Evolutionary conservation across 2,113 vertebrate genomes (phyloP), one percentile per base, ranked within the genome.

Genomic region (Syngnathus typhle): DNA sequence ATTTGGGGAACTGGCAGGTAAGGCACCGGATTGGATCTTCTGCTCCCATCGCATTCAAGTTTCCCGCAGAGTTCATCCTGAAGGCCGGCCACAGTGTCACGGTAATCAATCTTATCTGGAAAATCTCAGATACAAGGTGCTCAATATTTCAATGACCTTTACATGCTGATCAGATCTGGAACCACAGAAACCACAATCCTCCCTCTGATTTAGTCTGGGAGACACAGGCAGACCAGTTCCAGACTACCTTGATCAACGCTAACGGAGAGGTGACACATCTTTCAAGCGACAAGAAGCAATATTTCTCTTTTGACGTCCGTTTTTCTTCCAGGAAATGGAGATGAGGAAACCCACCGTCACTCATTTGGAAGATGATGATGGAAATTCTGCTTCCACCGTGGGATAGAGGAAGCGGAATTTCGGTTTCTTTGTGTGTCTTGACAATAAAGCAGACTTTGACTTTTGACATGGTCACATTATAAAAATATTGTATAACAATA

Each of bases 151-250:
- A 32, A 5, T 36, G 5, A 23, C 21, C 39, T 38, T 4, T 56
- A 4, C 9, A 1, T 2, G 23, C 19, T 1, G n/a, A 10, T 13
- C 77, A 93, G 97, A 93, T 99, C 83, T 99, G 97, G 97, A 93
- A n/a, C n/a, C 95, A 3, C 1, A 91, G 88, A 0, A 83, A 88
- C 64, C 94, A 98, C 11, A 98, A 83, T 67, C 95, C 96, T 41
- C 96, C 97, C 9, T 89, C 92, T 0, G 96, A 99, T 59, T 61
- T 99, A 87, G 93, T 99, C 69, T 96, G 95, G 95, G 98, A 98
- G 88, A 89, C 85, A 0, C 94, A 96, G 84, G 81, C 87, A 18
- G 96, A 98, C 86, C 85, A 92, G 78, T 88, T 98, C 78, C 93
- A 95, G 71, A 98, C 95, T 0, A 93, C 90, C 2, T 93, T 99